Evolutionary conservation across 1,140 invertebrate species (phyloP).

Genomic region (Procambarus virginalis): DNA sequence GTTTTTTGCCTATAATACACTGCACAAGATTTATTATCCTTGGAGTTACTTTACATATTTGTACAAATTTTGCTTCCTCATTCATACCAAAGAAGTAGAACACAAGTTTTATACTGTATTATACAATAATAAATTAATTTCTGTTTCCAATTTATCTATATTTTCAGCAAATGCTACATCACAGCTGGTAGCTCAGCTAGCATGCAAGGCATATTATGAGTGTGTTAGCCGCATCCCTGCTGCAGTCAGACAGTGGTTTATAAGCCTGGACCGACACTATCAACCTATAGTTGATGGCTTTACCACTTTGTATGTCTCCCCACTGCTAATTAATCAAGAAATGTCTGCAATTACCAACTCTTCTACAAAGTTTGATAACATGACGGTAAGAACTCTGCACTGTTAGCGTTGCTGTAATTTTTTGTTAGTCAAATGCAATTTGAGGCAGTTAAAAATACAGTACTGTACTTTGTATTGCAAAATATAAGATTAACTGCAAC

Average conservation of each 20-base stretch:
- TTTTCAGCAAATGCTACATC: conserved; percentile 75
- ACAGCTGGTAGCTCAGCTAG: conserved; percentile 79
- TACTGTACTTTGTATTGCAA: too few relatives aligned
- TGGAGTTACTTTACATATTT: too few relatives aligned
- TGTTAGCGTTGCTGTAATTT: not conserved
- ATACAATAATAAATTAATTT: too few relatives aligned
- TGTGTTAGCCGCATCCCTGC: conserved; percentile 72
- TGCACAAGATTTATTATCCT: conserved; percentile 71
- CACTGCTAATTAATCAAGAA: conserved; percentile 82
- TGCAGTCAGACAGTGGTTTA: conserved; percentile 86
- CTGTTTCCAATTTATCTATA: not conserved
- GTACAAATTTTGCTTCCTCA: too few relatives aligned
- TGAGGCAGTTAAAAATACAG: too few relatives aligned
- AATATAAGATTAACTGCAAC: not conserved
- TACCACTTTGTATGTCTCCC: conserved; percentile 84
- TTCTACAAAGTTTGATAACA: conserved; percentile 80
- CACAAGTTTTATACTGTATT: too few relatives aligned
- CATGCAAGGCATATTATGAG: conserved; percentile 77
- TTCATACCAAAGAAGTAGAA: too few relatives aligned
- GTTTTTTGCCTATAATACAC: too few relatives aligned
- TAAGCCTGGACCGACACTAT: conserved; percentile 80
- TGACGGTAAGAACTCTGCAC: conserved; percentile 78
- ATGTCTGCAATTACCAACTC: conserved; percentile 77
- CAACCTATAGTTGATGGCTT: conserved; percentile 84
- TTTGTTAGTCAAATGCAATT: not conserved